phyloP scores from a whole-genome alignment of 2,888 invertebrate species.

The Xestia c-nigrum region DNA sequence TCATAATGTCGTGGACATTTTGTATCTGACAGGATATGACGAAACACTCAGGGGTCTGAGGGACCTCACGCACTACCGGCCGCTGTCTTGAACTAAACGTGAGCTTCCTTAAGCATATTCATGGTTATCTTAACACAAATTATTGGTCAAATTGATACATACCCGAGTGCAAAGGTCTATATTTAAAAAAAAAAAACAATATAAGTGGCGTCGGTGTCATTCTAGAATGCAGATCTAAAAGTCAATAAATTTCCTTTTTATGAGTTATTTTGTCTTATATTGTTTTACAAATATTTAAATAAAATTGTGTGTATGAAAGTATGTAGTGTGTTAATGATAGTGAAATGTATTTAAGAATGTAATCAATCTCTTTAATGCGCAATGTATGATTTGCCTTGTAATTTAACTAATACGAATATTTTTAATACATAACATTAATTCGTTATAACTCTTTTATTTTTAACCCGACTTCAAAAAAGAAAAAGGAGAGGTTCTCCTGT shows the following conservation, averaged over 20 bases:
- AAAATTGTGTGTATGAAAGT: conserved; percentile 18
- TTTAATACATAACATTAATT: conserved; percentile 57
- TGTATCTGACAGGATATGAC: not conserved
- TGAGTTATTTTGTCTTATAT: not conserved
- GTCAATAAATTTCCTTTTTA: too few relatives aligned
- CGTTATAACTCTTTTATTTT: conserved; percentile 26
- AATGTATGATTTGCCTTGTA: conserved; percentile 58
- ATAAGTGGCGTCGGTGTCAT: not conserved
- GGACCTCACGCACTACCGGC: not conserved
- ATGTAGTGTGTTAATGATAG: conserved; percentile 40
- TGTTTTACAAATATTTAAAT: conserved; percentile 13
- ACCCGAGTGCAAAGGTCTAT: not conserved
- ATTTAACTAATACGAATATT: conserved; percentile 54
- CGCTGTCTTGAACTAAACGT: not conserved
- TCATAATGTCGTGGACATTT: not conserved
- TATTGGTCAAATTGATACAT: not conserved
- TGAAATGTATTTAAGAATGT: conserved; percentile 44
- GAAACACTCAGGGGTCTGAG: not conserved
- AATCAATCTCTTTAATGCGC: conserved; percentile 46
- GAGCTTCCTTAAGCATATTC: too few relatives aligned
- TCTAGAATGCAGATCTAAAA: not conserved
- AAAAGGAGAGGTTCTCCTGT: not conserved
- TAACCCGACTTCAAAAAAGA: not conserved
- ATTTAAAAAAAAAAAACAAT: not conserved
- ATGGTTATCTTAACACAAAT: too few relatives aligned